phyloP scores from a whole-genome alignment of 2,888 invertebrate species.

The Aphelenchoides bicaudatus region DNA sequence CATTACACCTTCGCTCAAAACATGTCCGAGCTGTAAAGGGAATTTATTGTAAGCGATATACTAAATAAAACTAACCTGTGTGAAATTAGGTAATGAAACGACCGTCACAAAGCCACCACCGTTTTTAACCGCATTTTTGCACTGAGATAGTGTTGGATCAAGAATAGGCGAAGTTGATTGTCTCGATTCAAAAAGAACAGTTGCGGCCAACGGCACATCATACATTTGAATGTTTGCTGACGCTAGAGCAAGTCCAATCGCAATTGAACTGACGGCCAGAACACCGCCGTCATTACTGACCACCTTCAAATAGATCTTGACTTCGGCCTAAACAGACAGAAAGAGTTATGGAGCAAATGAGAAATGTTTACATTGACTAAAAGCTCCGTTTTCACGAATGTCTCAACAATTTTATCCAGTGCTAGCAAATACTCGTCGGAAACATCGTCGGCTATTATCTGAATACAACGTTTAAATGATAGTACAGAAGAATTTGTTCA shows the following conservation, averaged over 20 bases:
- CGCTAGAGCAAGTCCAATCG: constrained; percentile 20
- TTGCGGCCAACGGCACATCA: constrained; percentile 25
- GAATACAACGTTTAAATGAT: neutral
- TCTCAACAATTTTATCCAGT: constrained; percentile 16
- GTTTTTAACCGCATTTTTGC: constrained; percentile 2
- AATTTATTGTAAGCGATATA: neutral
- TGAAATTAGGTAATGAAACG: constrained; percentile 16
- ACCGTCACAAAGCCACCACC: constrained; percentile 15
- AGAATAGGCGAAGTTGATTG: constrained; percentile 8
- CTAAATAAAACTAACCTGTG: neutral
- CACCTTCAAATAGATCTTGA: constrained; percentile 33
- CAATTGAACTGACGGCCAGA: constrained; percentile 27
- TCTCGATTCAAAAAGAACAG: constrained; percentile 11
- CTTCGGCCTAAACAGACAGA: constrained; percentile 24
- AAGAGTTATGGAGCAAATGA: neutral
- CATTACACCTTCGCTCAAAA: constrained; percentile 15
- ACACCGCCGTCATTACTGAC: constrained; percentile 31
- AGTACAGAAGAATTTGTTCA: neutral
- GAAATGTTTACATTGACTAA: constrained; percentile 9
- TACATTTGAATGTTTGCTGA: constrained; percentile 30
- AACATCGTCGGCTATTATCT: constrained; percentile 14
- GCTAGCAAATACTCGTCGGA: constrained; percentile 10
- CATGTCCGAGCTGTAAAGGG: constrained; percentile 10
- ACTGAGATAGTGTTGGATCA: constrained; percentile 26
- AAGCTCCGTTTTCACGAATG: constrained; percentile 17